Base-by-base conservation (phyloP, 2,888 invertebrate species). In the Yponomeuta sedellus region DNA sequence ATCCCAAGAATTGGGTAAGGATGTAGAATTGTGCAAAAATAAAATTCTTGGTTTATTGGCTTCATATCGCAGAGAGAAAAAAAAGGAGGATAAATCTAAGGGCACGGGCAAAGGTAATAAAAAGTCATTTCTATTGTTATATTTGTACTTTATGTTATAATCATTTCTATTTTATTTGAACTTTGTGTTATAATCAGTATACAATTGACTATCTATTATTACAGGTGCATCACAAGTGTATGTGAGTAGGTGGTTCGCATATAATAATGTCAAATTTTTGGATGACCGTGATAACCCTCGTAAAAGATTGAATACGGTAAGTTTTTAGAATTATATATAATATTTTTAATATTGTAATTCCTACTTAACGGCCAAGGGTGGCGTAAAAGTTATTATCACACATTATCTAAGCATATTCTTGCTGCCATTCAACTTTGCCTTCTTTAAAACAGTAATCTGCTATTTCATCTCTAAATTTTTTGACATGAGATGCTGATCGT, bases 211-310 rank as follows among this genome's bases (percentile, higher is more conserved):
- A 57, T 68, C 44, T 66, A 68, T n/a, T 62, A 67, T 69, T 70
- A 69, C 68, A 70, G 70, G 71, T 69, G 70, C 70, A 68, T 68
- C 69, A 58, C 65, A 71, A 70, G 67, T 70, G 16, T 71, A 71
- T 66, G 66, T 65, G 52, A 67, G 66, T 65, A 65, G 56, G 58
- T 67, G 69, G 66, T 67, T 67, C 64, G 69, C 69, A 44, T 69
- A 71, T 66, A 68, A 69, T 69, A 58, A 67, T 61, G 66, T 71
- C 67, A 58, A 67, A 69, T 71, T 71, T 70, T 66, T 71, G 66
- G 67, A 69, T 64, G 71, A 70, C 68, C 69, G 71, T 68, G 68
- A 69, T 69, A 70, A 59, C 68, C 69, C 69, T 68, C 67, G 69
- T 64, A 65, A 56, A 25, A 69, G 68, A 68, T 68, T 44, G 39